phyloP scores from a whole-genome alignment of 2,113 vertebrate species.

The Oplegnathus fasciatus region DNA sequence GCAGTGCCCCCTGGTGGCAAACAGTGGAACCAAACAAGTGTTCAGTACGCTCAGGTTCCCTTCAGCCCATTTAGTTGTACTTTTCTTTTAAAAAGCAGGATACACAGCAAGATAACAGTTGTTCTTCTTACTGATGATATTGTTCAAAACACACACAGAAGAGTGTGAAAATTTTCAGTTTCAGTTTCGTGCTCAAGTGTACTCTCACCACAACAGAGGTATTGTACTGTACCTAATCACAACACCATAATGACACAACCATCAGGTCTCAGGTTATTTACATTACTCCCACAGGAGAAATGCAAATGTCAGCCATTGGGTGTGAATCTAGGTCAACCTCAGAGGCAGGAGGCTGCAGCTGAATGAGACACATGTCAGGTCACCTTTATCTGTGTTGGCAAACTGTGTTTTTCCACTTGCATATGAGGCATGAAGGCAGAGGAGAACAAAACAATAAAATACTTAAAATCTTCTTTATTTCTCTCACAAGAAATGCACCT shows the following conservation, averaged over 20 bases:
- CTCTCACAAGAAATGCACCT: slow-evolving; percentile 58
- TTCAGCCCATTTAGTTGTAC: not conserved
- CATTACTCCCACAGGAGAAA: slow-evolving; percentile 10
- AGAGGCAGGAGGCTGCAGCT: not conserved
- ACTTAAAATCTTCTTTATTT: slow-evolving; percentile 87
- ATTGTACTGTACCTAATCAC: not conserved
- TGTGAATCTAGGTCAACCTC: slow-evolving; percentile 26
- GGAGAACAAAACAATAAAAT: slow-evolving; percentile 28
- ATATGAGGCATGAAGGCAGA: not conserved
- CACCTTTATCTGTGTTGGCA: not conserved
- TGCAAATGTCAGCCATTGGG: slow-evolving; percentile 22
- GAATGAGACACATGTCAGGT: not conserved
- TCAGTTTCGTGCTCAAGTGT: not conserved
- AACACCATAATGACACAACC: not conserved
- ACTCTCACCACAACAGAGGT: too few species aligned
- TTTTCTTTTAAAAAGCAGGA: not conserved
- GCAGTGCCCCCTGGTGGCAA: not conserved
- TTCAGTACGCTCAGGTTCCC: not conserved
- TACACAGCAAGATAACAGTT: not conserved
- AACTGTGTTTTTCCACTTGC: not conserved
- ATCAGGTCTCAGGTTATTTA: not conserved
- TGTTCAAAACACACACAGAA: not conserved
- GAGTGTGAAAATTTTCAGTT: not conserved
- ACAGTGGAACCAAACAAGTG: not conserved
- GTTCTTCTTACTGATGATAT: not conserved